These are phyloP conservation scores for Alviniconcha strummeri DNA, from an alignment of 2,888 invertebrate genomes.

Conservation along the genomic window DNA sequence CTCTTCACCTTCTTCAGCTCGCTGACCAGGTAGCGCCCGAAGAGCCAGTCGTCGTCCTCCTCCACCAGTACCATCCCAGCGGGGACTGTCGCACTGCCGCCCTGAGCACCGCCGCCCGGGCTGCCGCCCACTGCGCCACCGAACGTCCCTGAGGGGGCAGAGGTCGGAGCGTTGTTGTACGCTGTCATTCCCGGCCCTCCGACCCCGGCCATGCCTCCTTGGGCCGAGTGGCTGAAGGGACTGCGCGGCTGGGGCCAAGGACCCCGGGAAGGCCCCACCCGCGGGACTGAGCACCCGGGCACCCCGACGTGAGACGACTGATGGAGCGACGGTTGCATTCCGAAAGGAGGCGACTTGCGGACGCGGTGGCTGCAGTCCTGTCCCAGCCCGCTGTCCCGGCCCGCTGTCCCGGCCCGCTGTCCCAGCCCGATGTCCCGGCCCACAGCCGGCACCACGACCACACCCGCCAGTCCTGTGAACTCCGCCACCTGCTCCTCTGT, in stretches of 20 bases:
- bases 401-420: too few species aligned
- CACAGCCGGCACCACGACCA: too few species aligned
- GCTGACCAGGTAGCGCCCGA: constrained; percentile 25
- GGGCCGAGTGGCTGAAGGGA: too few species aligned
- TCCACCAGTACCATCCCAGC: constrained; percentile 13
- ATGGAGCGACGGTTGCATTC: background rate
- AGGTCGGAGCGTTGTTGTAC: too few species aligned
- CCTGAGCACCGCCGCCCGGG: background rate
- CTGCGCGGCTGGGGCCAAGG: too few species aligned
- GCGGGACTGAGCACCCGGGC: background rate
- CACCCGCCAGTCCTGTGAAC: too few species aligned
- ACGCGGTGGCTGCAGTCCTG: too few species aligned
- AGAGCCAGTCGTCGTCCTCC: constrained; percentile 33
- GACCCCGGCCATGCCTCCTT: too few species aligned
- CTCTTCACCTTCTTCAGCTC: constrained; percentile 32
- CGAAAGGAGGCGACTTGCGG: background rate
- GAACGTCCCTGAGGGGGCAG: background rate
- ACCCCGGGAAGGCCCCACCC: background rate
- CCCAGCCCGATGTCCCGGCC: too few species aligned
- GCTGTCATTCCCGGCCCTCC: too few species aligned
- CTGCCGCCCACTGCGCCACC: background rate
- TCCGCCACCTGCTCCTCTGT: too few species aligned
- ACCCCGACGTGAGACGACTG: background rate
- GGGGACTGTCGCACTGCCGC: background rate
- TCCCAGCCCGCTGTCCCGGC: too few species aligned